Base-by-base conservation (phyloP, 2,797 vertebrate genomes). In the Crenichthys baileyi region DNA sequence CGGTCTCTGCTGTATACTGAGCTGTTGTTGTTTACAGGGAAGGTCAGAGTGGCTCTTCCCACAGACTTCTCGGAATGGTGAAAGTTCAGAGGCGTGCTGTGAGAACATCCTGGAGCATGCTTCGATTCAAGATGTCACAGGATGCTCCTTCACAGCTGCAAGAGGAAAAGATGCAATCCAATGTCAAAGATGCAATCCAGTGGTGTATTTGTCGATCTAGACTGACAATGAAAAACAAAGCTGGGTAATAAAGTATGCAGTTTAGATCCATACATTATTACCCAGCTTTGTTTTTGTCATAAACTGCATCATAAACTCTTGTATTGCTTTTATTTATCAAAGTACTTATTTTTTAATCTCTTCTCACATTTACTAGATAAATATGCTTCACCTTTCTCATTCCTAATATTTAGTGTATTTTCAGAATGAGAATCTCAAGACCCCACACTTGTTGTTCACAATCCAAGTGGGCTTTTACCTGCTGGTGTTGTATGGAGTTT, bases 1-100 rank as follows among this genome's bases (percentile, higher is more conserved):
- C 55, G 39, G 73, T 68, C 18, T 71, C 48, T 26, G 67, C 67
- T 78, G 65, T 78, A 67, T 56, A 72, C 76, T 72, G 80, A 80
- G 68, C 81, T 79, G 68, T 63, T 83, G 79, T 85, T 90, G 88
- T 92, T 89, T 92, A 88, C 39, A 50, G 75, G 65, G 79, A 88
- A 90, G 88, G 89, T 93, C 90, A 85, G 76, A 31, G 77, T 80
- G 53, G 82, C 75, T 81, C 77, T 83, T 88, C 85, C 79, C 86
- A 79, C 82, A 65, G 81, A 77, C 61, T 75, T 76, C 67, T 85
- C 24, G 77, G 55, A 67, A 20, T 16, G 67, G 82, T 83, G 77
- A 80, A 80, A 86, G 80, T 83, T 86, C 50, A 79, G 80, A 50
- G 56, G 22, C 9, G 1, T 41, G 55, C 75, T 83, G 84, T 89